These are phyloP conservation scores for Rhyacophila evoluta DNA, from an alignment of 2,888 invertebrate species.

Conservation along the genomic window DNA sequence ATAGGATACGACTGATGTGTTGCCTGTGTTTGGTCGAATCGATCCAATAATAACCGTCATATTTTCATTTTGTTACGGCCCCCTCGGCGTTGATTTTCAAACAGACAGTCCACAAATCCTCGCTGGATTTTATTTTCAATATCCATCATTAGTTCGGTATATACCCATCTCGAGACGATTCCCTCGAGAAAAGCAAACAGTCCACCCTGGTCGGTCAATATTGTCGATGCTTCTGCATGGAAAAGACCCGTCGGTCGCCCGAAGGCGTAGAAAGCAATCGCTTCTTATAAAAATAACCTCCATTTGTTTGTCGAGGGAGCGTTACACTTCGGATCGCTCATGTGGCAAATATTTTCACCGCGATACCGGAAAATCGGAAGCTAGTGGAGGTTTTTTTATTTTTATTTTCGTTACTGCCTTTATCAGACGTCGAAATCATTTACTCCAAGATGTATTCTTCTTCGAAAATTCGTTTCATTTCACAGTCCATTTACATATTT, in stretches of 20 bases:
- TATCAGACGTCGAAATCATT: too few relatives aligned
- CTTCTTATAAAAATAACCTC: slow-evolving; percentile 33
- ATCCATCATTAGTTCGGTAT: neutral
- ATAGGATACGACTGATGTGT: too few relatives aligned
- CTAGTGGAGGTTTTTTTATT: too few relatives aligned
- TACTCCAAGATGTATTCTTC: too few relatives aligned
- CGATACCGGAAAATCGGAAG: too few relatives aligned
- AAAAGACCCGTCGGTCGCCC: slow-evolving; percentile 37
- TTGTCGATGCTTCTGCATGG: slow-evolving; percentile 32
- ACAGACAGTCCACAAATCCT: neutral
- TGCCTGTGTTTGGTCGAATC: too few relatives aligned
- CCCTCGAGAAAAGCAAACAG: slow-evolving; percentile 3
- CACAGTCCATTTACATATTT: too few relatives aligned
- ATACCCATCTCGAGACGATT: neutral
- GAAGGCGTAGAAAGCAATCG: slow-evolving; percentile 47
- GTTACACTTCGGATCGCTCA: slow-evolving; percentile 28
- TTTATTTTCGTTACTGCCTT: too few relatives aligned
- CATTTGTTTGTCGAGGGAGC: slow-evolving; percentile 30
- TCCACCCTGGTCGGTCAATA: slow-evolving; percentile 42
- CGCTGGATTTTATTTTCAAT: neutral
- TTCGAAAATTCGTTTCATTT: too few relatives aligned
- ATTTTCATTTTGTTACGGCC: too few relatives aligned
- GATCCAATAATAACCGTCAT: too few relatives aligned
- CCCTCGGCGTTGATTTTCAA: neutral
- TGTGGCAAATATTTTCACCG: slow-evolving; percentile 42